Percentiles rank a stretch among this genome's conserved stretches.
Conservation (phyloP, 2,797 vertebrate genomes). For the Enteromius radiatus region DNA sequence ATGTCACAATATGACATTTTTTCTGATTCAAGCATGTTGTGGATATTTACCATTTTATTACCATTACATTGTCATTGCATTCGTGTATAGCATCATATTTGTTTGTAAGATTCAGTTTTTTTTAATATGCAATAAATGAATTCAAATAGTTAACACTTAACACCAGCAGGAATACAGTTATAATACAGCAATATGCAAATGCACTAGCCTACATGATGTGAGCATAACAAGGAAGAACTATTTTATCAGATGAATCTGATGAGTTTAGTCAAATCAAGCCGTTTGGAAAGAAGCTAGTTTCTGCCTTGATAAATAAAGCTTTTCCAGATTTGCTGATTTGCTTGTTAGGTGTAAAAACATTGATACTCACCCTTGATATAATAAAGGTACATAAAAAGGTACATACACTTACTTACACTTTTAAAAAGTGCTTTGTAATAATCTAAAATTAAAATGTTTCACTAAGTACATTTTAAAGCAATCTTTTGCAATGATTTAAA, state of each 20-base stretch:
- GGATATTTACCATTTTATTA: not conserved
- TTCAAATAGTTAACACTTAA: not conserved
- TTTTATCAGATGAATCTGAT: slow-evolving; percentile 16
- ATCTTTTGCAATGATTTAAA: not conserved
- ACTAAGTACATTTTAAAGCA: not conserved
- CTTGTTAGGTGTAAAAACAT: not conserved
- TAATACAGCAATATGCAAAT: slow-evolving; percentile 9
- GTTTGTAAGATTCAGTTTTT: no score
- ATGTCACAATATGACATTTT: not conserved
- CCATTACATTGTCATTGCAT: not conserved
- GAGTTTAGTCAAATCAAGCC: slow-evolving; percentile 14
- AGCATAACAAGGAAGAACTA: not conserved
- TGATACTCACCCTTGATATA: not conserved
- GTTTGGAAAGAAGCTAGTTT: not conserved
- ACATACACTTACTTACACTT: not conserved
- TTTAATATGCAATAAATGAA: not conserved
- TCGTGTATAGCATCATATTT: not conserved
- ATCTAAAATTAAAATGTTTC: not conserved
- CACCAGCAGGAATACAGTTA: not conserved
- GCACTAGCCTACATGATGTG: not conserved
- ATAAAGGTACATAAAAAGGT: not conserved
- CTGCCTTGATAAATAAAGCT: not conserved
- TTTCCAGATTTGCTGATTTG: not conserved
- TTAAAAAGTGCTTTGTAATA: not conserved
- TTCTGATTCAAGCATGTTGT: not conserved